Conservation (phyloP, 2,113 vertebrate genomes). For the Antigone vipio region DNA sequence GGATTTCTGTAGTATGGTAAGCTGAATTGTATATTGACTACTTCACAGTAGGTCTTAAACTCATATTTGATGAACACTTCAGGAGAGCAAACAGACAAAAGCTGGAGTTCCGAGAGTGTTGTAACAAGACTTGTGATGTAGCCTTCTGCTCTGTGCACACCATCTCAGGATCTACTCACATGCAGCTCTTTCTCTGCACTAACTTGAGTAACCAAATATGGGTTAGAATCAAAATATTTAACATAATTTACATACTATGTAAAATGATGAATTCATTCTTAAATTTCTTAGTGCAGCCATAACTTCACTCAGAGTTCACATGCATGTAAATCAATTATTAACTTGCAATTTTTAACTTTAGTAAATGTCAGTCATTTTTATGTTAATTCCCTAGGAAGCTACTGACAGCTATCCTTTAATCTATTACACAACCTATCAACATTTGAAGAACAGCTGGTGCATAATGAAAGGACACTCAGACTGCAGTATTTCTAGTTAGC, state of each 20-base stretch:
- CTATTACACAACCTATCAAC: not conserved
- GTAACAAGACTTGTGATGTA: not conserved
- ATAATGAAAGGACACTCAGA: not conserved
- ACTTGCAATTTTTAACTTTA: not conserved
- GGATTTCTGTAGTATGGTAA: not conserved
- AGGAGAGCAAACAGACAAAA: not conserved
- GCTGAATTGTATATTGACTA: not conserved
- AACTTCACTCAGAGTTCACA: not conserved
- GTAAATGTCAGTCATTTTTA: not conserved
- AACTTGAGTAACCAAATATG: not conserved
- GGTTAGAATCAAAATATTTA: not conserved
- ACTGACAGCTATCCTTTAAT: not conserved
- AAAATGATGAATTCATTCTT: not conserved
- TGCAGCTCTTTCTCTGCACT: not conserved
- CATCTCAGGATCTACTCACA: not conserved
- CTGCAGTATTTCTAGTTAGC: not conserved
- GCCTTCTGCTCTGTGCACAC: not conserved
- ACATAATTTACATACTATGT: not conserved
- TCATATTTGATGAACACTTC: not conserved
- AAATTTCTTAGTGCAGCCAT: not conserved
- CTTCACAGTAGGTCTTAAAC: not conserved
- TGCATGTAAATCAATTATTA: not conserved
- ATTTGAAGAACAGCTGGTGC: not conserved
- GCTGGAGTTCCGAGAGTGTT: not conserved
- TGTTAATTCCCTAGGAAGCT: not conserved